These are phyloP conservation scores for Scolopax bukidnonensis DNA, from an alignment of 2,797 vertebrate species.

Conservation along the genomic window DNA sequence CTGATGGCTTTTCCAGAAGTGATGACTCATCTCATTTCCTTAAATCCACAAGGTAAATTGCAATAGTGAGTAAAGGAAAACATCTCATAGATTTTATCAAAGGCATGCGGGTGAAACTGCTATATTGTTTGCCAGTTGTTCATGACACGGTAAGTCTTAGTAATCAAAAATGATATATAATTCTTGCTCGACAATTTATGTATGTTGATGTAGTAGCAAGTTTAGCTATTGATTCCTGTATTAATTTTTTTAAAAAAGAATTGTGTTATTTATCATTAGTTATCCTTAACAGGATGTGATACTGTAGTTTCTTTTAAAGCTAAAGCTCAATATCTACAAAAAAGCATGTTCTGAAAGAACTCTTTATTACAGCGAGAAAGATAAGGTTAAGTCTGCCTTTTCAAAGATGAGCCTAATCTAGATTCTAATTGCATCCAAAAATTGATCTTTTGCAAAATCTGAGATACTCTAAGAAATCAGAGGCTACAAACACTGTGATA, in stretches of 20 bases:
- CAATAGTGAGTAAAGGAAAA: not conserved
- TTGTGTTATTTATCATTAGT: not conserved
- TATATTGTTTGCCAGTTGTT: not conserved
- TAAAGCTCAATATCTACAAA: not conserved
- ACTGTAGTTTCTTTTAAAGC: not conserved
- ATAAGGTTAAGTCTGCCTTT: not conserved
- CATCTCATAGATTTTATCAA: not conserved
- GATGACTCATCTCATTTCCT: not conserved
- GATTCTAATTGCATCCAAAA: not conserved
- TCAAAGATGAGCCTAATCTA: not conserved
- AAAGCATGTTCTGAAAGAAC: not conserved
- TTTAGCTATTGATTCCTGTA: not conserved
- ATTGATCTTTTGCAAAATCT: not conserved
- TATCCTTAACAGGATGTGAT: not conserved
- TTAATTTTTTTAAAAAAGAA: not conserved
- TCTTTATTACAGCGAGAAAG: not conserved
- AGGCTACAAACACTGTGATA: not conserved
- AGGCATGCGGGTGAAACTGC: not conserved
- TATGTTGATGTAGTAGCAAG: not conserved
- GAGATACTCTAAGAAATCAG: not conserved
- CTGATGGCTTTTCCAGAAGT: not conserved
- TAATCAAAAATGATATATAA: not conserved
- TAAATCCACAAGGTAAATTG: not conserved
- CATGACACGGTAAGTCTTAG: not conserved
- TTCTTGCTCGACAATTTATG: not conserved